Evolutionary conservation across 2,888 invertebrate genomes (phyloP).

Genomic region (Sabatieria punctata): DNA sequence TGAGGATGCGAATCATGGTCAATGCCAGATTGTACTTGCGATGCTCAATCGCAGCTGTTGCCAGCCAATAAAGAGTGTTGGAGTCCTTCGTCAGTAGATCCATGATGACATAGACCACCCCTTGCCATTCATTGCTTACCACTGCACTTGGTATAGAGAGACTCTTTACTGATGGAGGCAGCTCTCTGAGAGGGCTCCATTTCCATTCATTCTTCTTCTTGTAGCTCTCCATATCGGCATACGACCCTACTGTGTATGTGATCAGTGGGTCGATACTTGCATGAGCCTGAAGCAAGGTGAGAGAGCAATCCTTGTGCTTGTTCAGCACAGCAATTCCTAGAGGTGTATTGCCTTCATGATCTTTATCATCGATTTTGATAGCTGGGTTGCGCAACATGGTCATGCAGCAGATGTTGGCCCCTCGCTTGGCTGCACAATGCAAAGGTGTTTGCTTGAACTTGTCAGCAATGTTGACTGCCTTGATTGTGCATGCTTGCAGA

Average conservation of each 20-base stretch:
- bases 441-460: slow-evolving; percentile 32
- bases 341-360: slow-evolving; percentile 37
- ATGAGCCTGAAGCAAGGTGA: slow-evolving; percentile 18
- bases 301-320: slow-evolving; percentile 34
- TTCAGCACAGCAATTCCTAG: slow-evolving; percentile 35
- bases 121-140: slow-evolving; percentile 36
- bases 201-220: slow-evolving; percentile 6
- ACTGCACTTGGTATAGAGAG: too few relatives aligned
- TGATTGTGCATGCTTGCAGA: too few relatives aligned
- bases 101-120: slow-evolving; percentile 37
- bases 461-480: slow-evolving; percentile 30
- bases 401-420: slow-evolving; percentile 38
- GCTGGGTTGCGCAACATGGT: slow-evolving; percentile 30
- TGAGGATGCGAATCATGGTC: slow-evolving; percentile 25
- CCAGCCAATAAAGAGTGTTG: slow-evolving; percentile 9
- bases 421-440: slow-evolving; percentile 36
- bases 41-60: slow-evolving; percentile 35
- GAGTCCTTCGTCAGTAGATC: slow-evolving; percentile 31
- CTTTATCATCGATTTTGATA: slow-evolving; percentile 26
- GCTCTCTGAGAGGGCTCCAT: slow-evolving; percentile 5
- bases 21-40: slow-evolving; percentile 35
- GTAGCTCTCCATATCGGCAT: not conserved
- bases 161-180: too few relatives aligned
- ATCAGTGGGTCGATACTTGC: not conserved
- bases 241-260: not conserved